Evolutionary conservation across 2,113 vertebrate genomes (phyloP).

Genomic region (Ctenomys sociabilis): DNA sequence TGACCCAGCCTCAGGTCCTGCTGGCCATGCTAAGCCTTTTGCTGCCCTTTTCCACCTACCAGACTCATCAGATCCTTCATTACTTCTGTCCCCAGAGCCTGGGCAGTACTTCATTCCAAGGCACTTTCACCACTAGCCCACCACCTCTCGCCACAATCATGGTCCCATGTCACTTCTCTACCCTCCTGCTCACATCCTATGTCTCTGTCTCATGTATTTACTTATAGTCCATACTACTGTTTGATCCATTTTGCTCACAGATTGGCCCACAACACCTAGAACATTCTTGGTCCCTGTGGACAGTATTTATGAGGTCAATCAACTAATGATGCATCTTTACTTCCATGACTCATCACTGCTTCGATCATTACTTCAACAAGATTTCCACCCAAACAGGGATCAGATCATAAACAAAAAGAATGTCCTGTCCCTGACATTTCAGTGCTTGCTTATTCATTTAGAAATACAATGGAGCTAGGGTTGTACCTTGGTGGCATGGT

Average conservation of each 20-base stretch:
- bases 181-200: not conserved
- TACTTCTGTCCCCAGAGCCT: not conserved
- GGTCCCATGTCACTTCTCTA: accelerated
- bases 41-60: accelerated
- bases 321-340: not conserved
- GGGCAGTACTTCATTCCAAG: not conserved
- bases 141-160: accelerated
- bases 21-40: accelerated
- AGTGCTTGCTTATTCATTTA: not conserved
- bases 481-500: not conserved
- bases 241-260: not conserved
- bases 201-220: accelerated
- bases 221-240: accelerated
- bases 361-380: too few species aligned
- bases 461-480: not conserved
- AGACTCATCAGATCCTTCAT: not conserved
- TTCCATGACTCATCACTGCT: not conserved
- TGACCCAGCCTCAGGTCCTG: accelerated
- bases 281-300: not conserved
- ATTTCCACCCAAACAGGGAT: not conserved
- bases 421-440: not conserved
- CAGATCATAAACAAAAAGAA: not conserved
- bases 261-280: not conserved
- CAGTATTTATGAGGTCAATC: not conserved
- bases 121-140: not conserved